A percentile compares a stretch with the other conserved stretches of the same genome.
phyloP scores from a whole-genome alignment of 2,113 vertebrate genomes.

The Eulacestoma nigropectus region DNA sequence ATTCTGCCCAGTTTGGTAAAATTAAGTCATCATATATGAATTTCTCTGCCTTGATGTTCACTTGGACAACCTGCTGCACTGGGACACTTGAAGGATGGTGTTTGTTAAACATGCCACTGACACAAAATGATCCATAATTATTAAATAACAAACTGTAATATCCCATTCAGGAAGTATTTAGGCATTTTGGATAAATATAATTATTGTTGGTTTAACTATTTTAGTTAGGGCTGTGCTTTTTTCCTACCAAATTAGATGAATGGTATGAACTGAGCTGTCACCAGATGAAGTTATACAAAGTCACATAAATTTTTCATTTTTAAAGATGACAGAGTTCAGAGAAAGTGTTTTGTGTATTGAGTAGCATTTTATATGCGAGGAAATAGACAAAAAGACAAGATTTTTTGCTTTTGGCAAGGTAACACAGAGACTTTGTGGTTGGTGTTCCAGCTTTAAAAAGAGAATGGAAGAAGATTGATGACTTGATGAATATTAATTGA shows the following conservation, averaged over 20 bases:
- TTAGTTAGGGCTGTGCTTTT: background rate
- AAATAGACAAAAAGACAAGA: constrained; percentile 43
- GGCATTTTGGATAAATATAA: background rate
- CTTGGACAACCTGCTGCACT: background rate
- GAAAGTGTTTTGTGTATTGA: constrained; percentile 33
- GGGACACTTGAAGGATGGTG: background rate
- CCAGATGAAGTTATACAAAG: constrained; percentile 1
- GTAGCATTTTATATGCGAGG: background rate
- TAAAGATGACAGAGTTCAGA: constrained; percentile 15
- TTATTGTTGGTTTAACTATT: background rate
- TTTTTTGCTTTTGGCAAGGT: constrained; percentile 67
- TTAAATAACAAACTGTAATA: background rate
- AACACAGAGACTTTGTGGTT: constrained; percentile 67
- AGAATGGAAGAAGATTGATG: constrained; percentile 68
- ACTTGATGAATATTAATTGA: constrained; percentile 79
- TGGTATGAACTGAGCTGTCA: background rate
- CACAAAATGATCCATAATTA: background rate
- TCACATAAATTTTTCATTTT: constrained; percentile 28
- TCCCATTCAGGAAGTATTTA: background rate
- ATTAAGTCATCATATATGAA: background rate
- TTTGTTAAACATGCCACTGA: background rate
- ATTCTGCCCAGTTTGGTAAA: background rate
- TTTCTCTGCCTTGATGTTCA: background rate
- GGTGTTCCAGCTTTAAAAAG: constrained; percentile 66
- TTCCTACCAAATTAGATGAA: background rate